Percentiles rank a stretch among this genome's conserved stretches.
Evolutionary conservation across 2,797 vertebrate genomes (phyloP).

Genomic region (Paratrypauchen microcephalus): DNA sequence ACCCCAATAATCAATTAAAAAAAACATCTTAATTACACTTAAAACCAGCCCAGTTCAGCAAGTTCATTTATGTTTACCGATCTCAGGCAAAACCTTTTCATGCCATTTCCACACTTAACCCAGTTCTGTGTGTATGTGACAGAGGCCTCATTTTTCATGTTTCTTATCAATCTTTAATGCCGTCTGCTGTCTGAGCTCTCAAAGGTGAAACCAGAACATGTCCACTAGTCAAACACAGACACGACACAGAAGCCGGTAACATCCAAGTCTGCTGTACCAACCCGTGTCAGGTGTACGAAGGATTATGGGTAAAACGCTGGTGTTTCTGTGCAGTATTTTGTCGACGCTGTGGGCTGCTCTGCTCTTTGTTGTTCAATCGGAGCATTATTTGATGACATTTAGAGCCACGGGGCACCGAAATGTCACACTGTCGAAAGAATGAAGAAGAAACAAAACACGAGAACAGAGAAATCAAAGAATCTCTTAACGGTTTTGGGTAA

Average conservation of each 20-base stretch:
- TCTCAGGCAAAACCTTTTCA: not conserved
- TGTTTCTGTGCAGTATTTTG: slow-evolving; percentile 36
- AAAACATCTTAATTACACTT: not conserved
- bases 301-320: slow-evolving; percentile 10
- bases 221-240: slow-evolving; percentile 1
- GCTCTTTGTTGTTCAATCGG: slow-evolving; percentile 43
- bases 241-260: slow-evolving; percentile 23
- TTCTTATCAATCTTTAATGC: slow-evolving; percentile 59
- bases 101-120: not conserved
- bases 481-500: not conserved
- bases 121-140: slow-evolving; percentile 1
- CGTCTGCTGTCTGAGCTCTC: slow-evolving; percentile 16
- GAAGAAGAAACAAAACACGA: slow-evolving; percentile 11
- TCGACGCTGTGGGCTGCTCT: slow-evolving; percentile 28
- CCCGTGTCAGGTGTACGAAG: not conserved
- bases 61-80: not conserved
- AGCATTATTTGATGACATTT: slow-evolving; percentile 56
- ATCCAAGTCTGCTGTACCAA: not conserved
- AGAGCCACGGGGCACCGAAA: slow-evolving; percentile 35
- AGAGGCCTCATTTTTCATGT: slow-evolving; percentile 21
- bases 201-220: slow-evolving; percentile 31
- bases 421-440: slow-evolving; percentile 34
- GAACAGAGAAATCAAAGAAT: slow-evolving; percentile 1
- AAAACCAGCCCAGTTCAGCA: too few species aligned
- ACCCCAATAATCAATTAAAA: too few species aligned